Evolutionary conservation across 2,888 invertebrate genomes (phyloP), one percentile per base, ranked within the genome.

Genomic region (Crematogaster levior): DNA sequence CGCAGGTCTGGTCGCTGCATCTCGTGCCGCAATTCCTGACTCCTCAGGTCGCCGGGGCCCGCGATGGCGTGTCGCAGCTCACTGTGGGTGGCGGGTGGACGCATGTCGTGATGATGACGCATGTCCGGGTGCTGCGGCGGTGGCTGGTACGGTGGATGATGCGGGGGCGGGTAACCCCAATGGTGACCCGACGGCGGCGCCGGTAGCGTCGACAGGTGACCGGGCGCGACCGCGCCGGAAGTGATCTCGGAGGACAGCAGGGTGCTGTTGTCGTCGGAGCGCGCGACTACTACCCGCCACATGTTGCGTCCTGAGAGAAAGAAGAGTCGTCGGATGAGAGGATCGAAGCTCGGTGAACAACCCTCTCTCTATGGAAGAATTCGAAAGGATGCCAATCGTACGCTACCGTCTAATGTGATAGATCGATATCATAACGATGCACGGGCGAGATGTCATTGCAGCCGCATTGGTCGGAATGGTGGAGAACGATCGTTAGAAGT

Each of bases 201-300:
- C 0, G 90, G 77, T 12, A 92, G 74, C 12, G 88, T 87, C 27
- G 93, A 80, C 40, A 93, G 92, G 63, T 91, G 90, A 61, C 86
- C 70, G 3, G 92, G 88, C 2, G 83, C 89, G 0, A 87, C 88
- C 21, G 89, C 82, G 0, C 91, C 88, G 2, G 92, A 85, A 18
- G 92, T 91, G 66, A 94, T 92, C 83, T 94, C 94, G 63, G 94
- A 94, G 12, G 94, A 94, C 66, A 94, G 83, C 40, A 94, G 70
- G 0, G 93, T 93, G 65, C 94, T 93, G 91, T 93, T 94, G 74
- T 94, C 94, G 80, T 94, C 94, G n/a, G 93, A 93, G 43, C 93
- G 88, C 1, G 94, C 94, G 6, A 94, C 94, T 1, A 94, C 94
- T 0, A 94, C 94, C 40, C 94, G 92, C 94, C 94, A 94, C 94